Conservation (phyloP, 2,888 invertebrate species). For the Helobdella robusta region DNA sequence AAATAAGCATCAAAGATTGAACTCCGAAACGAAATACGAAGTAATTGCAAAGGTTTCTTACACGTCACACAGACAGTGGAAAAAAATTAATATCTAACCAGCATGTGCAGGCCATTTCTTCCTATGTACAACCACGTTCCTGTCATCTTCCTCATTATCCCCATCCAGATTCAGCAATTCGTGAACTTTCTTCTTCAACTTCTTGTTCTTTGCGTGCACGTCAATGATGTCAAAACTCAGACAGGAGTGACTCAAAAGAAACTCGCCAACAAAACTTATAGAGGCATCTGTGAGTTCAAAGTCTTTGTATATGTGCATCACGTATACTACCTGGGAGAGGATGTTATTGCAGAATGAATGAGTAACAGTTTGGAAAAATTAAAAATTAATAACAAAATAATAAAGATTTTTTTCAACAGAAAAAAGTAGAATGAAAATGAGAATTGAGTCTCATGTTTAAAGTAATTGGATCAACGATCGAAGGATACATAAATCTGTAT, state of each 20-base stretch:
- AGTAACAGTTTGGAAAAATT: neutral
- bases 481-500: too few relatives aligned
- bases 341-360: neutral
- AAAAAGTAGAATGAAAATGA: neutral
- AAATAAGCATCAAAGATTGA: too few relatives aligned
- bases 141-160: too few relatives aligned
- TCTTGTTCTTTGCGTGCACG: slow-evolving; percentile 51
- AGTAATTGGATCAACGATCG: too few relatives aligned
- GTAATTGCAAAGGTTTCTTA: too few relatives aligned
- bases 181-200: too few relatives aligned
- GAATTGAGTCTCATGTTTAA: slow-evolving; percentile 30
- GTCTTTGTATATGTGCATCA: slow-evolving; percentile 60
- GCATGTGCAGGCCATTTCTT: too few relatives aligned
- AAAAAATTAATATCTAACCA: too few relatives aligned
- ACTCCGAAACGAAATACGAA: too few relatives aligned
- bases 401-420: neutral
- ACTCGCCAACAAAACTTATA: slow-evolving; percentile 63
- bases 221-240: slow-evolving; percentile 78
- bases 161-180: too few relatives aligned
- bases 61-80: too few relatives aligned
- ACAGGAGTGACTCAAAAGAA: slow-evolving; percentile 74
- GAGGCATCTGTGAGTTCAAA: slow-evolving; percentile 40
- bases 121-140: too few relatives aligned
- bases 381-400: neutral
- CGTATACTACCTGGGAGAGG: slow-evolving; percentile 62